Evolutionary conservation across 2,797 vertebrate genomes (phyloP), one percentile per base, ranked within the genome.

Genomic region (Peromyscus melanophrys): DNA sequence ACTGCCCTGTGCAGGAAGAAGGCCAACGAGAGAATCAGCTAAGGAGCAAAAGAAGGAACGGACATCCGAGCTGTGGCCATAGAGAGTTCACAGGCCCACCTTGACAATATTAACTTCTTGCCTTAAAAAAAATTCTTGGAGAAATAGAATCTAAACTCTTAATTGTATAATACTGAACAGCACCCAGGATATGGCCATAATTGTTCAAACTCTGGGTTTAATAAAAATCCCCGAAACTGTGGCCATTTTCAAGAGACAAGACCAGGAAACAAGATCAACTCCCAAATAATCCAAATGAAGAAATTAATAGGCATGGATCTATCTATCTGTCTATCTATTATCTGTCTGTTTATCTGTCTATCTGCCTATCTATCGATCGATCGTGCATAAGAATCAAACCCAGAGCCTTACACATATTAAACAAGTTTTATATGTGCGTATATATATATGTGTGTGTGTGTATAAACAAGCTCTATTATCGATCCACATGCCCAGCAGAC

Each of bases 241-340:
- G 23, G 82, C 52, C 46, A 82, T 77, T 94, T 95, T 82, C 83
- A 91, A 95, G 19, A 95, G 23, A 78, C 11, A 89, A 90, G 31
- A 49, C 61, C 63, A 67, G 29, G 43, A 63, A 37, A 31, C 52
- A 69, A 77, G 67, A 92, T 57, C 75, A 37, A 57, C 40, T n/a
- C n/a, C 63, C n/a, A 87, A 96, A 88, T 88, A n/a, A 81, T 76
- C 25, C 73, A 85, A 59, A 87, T 61, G 34, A 63, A 76, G 2
- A 76, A 76, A 63, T 96, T 75, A 78, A 17, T 57, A 91, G n/a
- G 49, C 23, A 76, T 34, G 6, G 65, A 46, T 84, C 63, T 84
- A 10, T 63, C 13, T 81, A 8, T 83, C 37, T 43, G 2, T 82
- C 37, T 82, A 17, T 82, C 57, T 61, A 27, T 59, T 63, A 19